Percentiles rank a stretch among this genome's conserved stretches.
phyloP scores from a whole-genome alignment of 2,888 invertebrate species.

The Pogonocherus hispidulus region DNA sequence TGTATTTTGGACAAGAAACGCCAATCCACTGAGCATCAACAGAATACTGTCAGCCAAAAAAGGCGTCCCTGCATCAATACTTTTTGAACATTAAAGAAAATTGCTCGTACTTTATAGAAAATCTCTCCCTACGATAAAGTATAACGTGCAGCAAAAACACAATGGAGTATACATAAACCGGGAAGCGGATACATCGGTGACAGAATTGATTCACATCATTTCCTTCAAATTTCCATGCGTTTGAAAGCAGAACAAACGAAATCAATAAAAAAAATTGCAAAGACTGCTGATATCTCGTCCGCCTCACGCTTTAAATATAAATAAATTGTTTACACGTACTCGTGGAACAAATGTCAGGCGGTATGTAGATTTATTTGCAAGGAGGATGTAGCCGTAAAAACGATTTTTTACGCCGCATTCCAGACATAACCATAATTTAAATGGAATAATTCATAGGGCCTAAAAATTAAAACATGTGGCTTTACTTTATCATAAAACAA shows the following conservation, averaged over 20 bases:
- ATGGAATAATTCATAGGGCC: background rate
- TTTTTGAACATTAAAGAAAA: no score
- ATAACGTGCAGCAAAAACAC: constrained; percentile 5
- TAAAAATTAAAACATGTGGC: constrained; percentile 7
- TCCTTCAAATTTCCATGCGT: constrained; percentile 3
- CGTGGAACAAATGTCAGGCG: constrained; percentile 5
- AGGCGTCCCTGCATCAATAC: no score
- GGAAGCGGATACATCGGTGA: constrained; percentile 17
- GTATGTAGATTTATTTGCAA: constrained; percentile 10
- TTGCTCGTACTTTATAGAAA: no score
- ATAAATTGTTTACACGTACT: constrained; percentile 20
- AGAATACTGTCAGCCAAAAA: no score
- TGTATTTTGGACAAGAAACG: no score
- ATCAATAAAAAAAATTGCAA: background rate
- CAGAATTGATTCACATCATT: constrained; percentile 20
- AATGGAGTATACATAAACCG: constrained; percentile 9
- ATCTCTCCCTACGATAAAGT: no score
- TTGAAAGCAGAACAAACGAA: background rate
- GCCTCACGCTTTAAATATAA: background rate
- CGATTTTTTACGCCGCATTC: background rate
- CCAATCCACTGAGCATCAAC: no score
- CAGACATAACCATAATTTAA: constrained; percentile 7
- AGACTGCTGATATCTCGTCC: background rate
- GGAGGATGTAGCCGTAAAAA: background rate
- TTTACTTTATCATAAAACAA: background rate